phyloP scores from a whole-genome alignment of 2,797 vertebrate genomes.

The Galago senegalensis region DNA sequence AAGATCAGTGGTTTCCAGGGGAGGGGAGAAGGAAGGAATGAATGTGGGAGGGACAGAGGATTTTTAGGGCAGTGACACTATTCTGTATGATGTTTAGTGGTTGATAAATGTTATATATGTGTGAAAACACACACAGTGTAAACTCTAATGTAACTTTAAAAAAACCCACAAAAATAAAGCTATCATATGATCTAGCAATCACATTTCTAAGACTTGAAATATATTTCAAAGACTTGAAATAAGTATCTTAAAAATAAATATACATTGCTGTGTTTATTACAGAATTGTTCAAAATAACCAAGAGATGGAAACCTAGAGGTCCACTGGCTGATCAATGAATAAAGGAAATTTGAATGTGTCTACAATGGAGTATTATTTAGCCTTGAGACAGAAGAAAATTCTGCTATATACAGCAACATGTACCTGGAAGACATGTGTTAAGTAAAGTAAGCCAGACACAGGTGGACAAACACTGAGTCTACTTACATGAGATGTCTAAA shows the following conservation, averaged over 20 bases:
- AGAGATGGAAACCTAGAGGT: neutral
- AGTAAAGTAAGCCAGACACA: neutral
- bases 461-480: neutral
- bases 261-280: neutral
- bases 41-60: neutral
- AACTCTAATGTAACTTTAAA: neutral
- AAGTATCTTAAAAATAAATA: neutral
- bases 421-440: neutral
- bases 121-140: neutral
- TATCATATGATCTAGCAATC: neutral
- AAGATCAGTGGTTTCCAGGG: neutral
- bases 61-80: neutral
- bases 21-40: neutral
- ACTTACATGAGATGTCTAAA: too few relatives aligned
- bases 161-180: neutral
- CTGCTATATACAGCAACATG: neutral
- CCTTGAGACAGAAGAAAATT: neutral
- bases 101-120: neutral
- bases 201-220: neutral
- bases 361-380: neutral
- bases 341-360: neutral
- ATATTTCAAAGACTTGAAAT: neutral
- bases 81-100: neutral
- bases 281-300: neutral
- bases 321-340: neutral